Base-by-base conservation (phyloP, 2,797 vertebrate genomes). In the Siniperca scherzeri region DNA sequence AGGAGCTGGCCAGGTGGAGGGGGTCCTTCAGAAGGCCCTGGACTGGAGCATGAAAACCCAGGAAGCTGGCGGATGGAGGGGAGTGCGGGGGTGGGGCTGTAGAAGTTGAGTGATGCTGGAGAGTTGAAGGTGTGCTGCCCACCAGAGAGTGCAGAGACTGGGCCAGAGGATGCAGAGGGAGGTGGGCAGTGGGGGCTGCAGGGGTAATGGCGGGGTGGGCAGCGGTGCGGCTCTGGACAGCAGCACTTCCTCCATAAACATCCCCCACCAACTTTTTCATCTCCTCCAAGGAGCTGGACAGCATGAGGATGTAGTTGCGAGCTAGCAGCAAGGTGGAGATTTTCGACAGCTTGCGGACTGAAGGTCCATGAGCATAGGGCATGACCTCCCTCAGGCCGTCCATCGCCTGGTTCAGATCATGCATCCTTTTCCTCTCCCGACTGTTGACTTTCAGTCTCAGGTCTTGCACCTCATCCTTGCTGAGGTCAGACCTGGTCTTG, bases 321-420 rank as follows among this genome's bases (percentile, higher is more conserved):
- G 96, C 97, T 5, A 97, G 84, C 42, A 97, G 88, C 83, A 97
- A 80, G 27, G 96, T 97, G 80, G 97, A 96, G 89, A 97, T 97
- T 77, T 97, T 97, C 9, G 96, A 97, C 25, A 97, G 94, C 88
- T 97, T 97, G 56, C 96, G 95, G 19, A 97, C 96, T 0, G 96
- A 96, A 0, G 97, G 96, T 8, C 96, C 96, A 2, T 97, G 96
- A 27, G 96, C 96, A 2, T 96, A 96, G 2, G 97, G 96, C 97
- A 97, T 97, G 66, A 97, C 96, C 84, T 97, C 96, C 33, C 96
- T 88, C 78, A 97, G 95, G 40, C 96, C 96, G 14, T 97, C 96
- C 97, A 97, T 97, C 1, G 97, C 97, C 92, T 95, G 94, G 91
- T 97, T 97, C 81, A 97, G 92, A 76, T 97, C 96, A 1, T 97